A percentile compares a stretch with the other conserved stretches of the same genome.
Evolutionary conservation across 2,888 invertebrate species (phyloP).

Genomic region (Lagria hirta): DNA sequence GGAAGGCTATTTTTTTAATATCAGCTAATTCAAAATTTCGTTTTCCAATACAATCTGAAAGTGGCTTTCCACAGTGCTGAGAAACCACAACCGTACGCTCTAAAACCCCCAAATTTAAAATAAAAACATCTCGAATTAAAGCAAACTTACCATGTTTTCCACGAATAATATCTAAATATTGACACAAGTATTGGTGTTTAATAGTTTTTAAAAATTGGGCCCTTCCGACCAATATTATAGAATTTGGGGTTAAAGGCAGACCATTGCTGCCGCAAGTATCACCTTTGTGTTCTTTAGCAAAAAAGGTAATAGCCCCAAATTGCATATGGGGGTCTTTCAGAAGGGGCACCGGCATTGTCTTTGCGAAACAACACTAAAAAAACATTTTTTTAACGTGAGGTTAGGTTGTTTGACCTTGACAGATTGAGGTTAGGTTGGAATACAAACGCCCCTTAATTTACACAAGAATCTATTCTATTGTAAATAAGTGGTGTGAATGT

Average conservation of each 20-base stretch:
- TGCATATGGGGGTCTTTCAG: slow-evolving; percentile 56
- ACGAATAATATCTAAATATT: slow-evolving; percentile 87
- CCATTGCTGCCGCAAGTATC: slow-evolving; percentile 96
- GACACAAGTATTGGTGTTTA: slow-evolving; percentile 79
- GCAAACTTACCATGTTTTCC: slow-evolving; percentile 90
- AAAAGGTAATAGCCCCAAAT: slow-evolving; percentile 89
- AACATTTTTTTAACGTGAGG: no score
- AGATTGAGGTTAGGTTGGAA: no score
- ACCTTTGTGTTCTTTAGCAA: slow-evolving; percentile 85
- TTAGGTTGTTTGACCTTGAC: slow-evolving; percentile 7
- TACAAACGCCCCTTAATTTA: no score
- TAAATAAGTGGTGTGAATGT: no score
- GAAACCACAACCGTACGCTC: slow-evolving; percentile 82
- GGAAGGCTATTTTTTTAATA: slow-evolving; percentile 67
- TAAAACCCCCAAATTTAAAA: no score
- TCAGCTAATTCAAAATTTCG: slow-evolving; percentile 55
- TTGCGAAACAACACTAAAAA: background rate
- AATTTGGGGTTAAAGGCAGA: slow-evolving; percentile 93
- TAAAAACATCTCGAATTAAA: no score
- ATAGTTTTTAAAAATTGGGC: slow-evolving; percentile 81
- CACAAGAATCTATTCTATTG: no score
- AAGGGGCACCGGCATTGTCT: slow-evolving; percentile 35
- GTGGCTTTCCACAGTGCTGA: slow-evolving; percentile 71
- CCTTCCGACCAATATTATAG: slow-evolving; percentile 88
- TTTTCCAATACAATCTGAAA: slow-evolving; percentile 58